A percentile compares a stretch with the other conserved stretches of the same genome.
phyloP scores from a whole-genome alignment of 2,888 invertebrate species.

The Hyposoter didymator region DNA sequence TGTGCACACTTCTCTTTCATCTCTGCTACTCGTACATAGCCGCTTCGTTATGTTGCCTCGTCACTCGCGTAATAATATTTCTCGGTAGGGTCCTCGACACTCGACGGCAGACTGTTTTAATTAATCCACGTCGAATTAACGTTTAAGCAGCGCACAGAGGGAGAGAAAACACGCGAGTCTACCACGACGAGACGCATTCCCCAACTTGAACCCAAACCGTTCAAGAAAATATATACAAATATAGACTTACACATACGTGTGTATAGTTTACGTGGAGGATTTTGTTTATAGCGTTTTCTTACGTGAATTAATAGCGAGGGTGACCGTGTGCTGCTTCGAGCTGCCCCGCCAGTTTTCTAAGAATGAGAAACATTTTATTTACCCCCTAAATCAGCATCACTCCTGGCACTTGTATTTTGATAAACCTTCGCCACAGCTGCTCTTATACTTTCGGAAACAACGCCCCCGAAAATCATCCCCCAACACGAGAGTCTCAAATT shows the following conservation, averaged over 20 bases:
- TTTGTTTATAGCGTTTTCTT: slow-evolving; percentile 12
- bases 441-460: slow-evolving; percentile 34
- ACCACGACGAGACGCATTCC: slow-evolving; percentile 34
- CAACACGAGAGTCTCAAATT: neutral
- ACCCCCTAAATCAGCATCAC: slow-evolving; percentile 10
- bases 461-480: neutral
- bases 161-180: slow-evolving; percentile 26
- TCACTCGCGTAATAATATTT: slow-evolving; percentile 60
- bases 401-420: neutral
- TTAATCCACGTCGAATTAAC: slow-evolving; percentile 78
- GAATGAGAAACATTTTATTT: slow-evolving; percentile 20
- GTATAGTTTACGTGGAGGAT: neutral
- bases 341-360: neutral
- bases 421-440: neutral
- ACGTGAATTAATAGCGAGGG: slow-evolving; percentile 9
- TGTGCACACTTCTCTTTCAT: slow-evolving; percentile 43
- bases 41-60: slow-evolving; percentile 49
- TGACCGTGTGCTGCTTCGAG: neutral
- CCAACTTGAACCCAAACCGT: slow-evolving; percentile 8
- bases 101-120: slow-evolving; percentile 76
- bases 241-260: neutral
- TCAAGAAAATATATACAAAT: neutral
- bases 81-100: slow-evolving; percentile 66
- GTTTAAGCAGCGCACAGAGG: slow-evolving; percentile 67
- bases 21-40: slow-evolving; percentile 28